phyloP scores from a whole-genome alignment of 2,113 vertebrate species.

The Bubo bubo region DNA sequence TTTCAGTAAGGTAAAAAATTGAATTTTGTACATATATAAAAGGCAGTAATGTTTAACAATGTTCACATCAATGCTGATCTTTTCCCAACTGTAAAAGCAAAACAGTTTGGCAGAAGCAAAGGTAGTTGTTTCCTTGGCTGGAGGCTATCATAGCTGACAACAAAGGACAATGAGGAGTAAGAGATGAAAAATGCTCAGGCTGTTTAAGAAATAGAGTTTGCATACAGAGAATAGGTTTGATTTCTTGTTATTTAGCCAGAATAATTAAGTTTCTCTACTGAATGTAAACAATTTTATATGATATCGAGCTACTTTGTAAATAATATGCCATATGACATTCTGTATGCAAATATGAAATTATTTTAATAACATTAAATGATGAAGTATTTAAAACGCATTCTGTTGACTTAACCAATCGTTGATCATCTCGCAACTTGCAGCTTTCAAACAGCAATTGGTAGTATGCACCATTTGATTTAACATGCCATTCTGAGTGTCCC shows the following conservation, averaged over 20 bases:
- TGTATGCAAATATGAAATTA: conserved; percentile 61
- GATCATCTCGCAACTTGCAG: background rate
- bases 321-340: conserved; percentile 18
- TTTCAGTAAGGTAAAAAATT: background rate
- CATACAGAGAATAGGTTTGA: background rate
- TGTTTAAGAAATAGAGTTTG: background rate
- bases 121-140: background rate
- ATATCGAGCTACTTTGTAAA: conserved; percentile 49
- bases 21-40: background rate
- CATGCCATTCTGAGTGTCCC: background rate
- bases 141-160: background rate
- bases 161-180: background rate
- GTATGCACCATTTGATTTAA: background rate
- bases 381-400: conserved; percentile 13
- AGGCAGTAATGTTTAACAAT: background rate
- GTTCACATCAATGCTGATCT: background rate
- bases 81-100: background rate
- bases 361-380: conserved; percentile 64
- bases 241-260: background rate
- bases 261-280: background rate
- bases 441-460: background rate
- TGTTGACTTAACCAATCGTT: background rate
- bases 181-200: background rate
- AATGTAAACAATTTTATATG: conserved; percentile 52
- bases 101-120: background rate